Percentiles rank a stretch among this genome's conserved stretches.
These are phyloP conservation scores for Onychostoma macrolepis DNA, from an alignment of 2,113 vertebrate species.

Conservation along the genomic window DNA sequence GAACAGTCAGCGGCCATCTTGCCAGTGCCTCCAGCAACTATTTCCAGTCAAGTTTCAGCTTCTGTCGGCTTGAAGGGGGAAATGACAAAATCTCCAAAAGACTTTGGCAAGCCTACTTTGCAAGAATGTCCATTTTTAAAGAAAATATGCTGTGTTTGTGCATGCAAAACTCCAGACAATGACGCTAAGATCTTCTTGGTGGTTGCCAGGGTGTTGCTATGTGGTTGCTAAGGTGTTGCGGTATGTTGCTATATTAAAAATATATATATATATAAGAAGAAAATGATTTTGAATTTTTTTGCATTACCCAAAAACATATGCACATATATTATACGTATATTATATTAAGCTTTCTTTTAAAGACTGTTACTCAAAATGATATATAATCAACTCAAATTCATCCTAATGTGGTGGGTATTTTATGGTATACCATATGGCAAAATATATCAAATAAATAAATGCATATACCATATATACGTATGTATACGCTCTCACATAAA, in stretches of 20 bases:
- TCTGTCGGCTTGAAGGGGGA: not conserved
- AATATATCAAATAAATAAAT: not conserved
- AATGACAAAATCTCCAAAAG: not conserved
- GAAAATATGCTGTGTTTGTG: not conserved
- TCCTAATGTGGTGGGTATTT: not conserved
- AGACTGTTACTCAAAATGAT: not conserved
- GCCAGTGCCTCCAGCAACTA: not conserved
- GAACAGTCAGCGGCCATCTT: not conserved
- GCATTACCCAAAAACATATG: too few relatives aligned
- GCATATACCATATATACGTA: too few relatives aligned
- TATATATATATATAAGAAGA: too few relatives aligned
- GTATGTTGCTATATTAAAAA: not conserved
- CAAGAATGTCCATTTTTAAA: not conserved
- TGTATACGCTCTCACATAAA: too few relatives aligned
- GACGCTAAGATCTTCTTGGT: not conserved
- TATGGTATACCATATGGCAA: not conserved
- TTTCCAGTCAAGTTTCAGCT: not conserved
- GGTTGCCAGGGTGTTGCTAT: not conserved
- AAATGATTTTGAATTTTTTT: too few relatives aligned
- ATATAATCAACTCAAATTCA: not conserved
- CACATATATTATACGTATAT: too few relatives aligned
- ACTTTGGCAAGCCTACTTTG: not conserved
- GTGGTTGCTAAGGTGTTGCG: not conserved
- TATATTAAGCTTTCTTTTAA: not conserved
- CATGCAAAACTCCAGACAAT: not conserved